Conservation (phyloP, 2,797 vertebrate genomes). For the Sebastes iracundus region DNA sequence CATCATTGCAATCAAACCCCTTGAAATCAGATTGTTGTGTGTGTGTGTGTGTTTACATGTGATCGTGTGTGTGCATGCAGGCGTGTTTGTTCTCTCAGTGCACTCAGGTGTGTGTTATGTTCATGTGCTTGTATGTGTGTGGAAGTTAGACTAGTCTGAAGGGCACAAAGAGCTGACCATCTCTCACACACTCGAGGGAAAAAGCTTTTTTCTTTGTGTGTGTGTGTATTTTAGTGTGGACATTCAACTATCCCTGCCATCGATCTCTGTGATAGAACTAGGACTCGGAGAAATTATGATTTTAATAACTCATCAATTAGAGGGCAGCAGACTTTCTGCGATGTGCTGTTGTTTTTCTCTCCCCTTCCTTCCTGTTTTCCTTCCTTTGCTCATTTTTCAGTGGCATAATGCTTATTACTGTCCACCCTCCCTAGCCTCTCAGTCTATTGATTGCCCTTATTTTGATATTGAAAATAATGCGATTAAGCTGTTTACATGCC, state of each 20-base stretch:
- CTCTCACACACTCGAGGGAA: slow-evolving; percentile 11
- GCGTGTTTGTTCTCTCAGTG: neutral
- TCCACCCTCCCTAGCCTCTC: slow-evolving; percentile 12
- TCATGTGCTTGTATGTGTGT: neutral
- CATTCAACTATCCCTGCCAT: slow-evolving; percentile 36
- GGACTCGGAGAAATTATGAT: slow-evolving; percentile 73
- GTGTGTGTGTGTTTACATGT: neutral
- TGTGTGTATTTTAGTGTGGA: neutral
- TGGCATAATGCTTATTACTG: slow-evolving; percentile 35
- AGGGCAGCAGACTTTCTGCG: slow-evolving; percentile 40
- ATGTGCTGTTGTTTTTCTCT: slow-evolving; percentile 32
- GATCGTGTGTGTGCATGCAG: neutral
- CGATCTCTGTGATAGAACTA: slow-evolving; percentile 71
- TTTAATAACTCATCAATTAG: slow-evolving; percentile 79
- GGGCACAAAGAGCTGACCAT: slow-evolving; percentile 34
- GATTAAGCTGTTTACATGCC: slow-evolving; percentile 41
- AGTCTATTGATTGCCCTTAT: slow-evolving; percentile 55
- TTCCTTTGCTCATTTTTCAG: slow-evolving; percentile 39
- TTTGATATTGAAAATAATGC: slow-evolving; percentile 51
- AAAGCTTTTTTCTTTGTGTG: slow-evolving; percentile 2
- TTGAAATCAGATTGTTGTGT: slow-evolving; percentile 18
- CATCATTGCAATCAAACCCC: slow-evolving; percentile 39
- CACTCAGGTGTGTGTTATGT: slow-evolving; percentile 3
- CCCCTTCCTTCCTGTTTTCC: slow-evolving; percentile 23
- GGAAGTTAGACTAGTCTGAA: slow-evolving; percentile 35